Evolutionary conservation across 2,113 vertebrate species (phyloP).

Genomic region (Rutilus rutilus): DNA sequence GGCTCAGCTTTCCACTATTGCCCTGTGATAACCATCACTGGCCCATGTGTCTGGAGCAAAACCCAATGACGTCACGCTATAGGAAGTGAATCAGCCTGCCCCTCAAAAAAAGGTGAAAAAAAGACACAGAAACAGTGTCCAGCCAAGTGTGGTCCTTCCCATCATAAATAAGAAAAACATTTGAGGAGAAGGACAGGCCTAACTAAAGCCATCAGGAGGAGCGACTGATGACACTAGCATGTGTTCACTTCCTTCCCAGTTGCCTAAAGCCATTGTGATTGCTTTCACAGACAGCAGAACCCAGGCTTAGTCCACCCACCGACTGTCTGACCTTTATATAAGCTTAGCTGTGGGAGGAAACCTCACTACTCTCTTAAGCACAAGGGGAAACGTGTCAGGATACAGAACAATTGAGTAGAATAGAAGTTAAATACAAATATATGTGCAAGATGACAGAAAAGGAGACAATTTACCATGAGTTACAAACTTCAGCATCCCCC

Average conservation of each 20-base stretch:
- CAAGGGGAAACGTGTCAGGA: not conserved
- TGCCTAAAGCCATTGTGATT: constrained; percentile 50
- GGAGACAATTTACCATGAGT: not conserved
- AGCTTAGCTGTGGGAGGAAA: constrained; percentile 13
- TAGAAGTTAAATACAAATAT: not conserved
- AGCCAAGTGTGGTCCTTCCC: constrained; percentile 48
- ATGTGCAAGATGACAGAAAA: not conserved
- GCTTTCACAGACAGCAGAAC: constrained; percentile 57
- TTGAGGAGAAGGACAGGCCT: constrained; percentile 49
- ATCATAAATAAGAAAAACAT: constrained; percentile 60
- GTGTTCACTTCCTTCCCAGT: constrained; percentile 52
- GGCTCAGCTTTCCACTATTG: not conserved
- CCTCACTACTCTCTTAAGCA: constrained; percentile 18
- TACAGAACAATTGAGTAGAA: not conserved
- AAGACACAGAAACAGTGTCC: constrained; percentile 6
- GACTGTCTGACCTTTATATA: constrained; percentile 51
- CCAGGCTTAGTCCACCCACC: constrained; percentile 46
- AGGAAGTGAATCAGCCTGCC: constrained; percentile 35
- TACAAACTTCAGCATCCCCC: not conserved
- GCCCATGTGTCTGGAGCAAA: constrained; percentile 22
- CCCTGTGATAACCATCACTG: constrained; percentile 41
- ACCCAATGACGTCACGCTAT: constrained; percentile 1
- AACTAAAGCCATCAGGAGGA: constrained; percentile 52
- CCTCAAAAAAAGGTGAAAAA: not conserved
- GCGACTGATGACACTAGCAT: constrained; percentile 60